Base-by-base conservation (phyloP, 2,113 vertebrate genomes). In the Gorsachius goisagi region DNA sequence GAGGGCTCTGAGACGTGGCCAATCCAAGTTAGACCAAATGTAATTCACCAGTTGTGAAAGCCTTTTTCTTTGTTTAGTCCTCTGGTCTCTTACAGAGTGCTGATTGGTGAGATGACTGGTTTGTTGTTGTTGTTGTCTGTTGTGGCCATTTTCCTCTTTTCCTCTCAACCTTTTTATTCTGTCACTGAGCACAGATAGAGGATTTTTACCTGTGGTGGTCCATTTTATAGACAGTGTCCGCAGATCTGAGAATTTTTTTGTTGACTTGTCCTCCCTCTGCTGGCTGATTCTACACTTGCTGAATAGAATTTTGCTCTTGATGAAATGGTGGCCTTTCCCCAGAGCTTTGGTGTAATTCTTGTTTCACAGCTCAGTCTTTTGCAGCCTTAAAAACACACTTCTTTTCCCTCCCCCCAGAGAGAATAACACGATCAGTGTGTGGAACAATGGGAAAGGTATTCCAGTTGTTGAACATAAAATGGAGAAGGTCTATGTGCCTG, bases 391-490 rank as follows among this genome's bases (percentile, higher is more conserved):
- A 81, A 91, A 44, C 37, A 73, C 30, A 22, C 35, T 47, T 53
- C 64, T 49, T 84, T 49, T 8, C 91, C 52, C 85, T 63, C 10
- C 49, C 85, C 66, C 10, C 44, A 99, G 99, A 69, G 99, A 99
- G 97, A 99, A 99, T 92, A 99, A 99, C 96, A 98, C 96, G 28
- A 98, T 99, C 97, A 99, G 98, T 33, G 97, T 99, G 37, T 99
- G 99, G 99, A 99, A 99, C 97, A 99, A 99, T 3, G 99, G 99
- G 62, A 99, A 99, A 86, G 99, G 99, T 49, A 99, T 99, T 97
- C 99, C 99, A 75, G 99, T 99, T 95, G 99, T 99, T 84, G 98
- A 99, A 91, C 99, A 99, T 97, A 99, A 99, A 97, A 99, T 99
- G 81, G 99, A 99, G 97, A 99, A 99, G 96, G 98, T 99, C 62